Evolutionary conservation across 30 jellyfish, hydroid and myxozoan genomes (phyloP), one percentile per base, ranked within the genome.

Genomic region (Cassiopea xamachana): DNA sequence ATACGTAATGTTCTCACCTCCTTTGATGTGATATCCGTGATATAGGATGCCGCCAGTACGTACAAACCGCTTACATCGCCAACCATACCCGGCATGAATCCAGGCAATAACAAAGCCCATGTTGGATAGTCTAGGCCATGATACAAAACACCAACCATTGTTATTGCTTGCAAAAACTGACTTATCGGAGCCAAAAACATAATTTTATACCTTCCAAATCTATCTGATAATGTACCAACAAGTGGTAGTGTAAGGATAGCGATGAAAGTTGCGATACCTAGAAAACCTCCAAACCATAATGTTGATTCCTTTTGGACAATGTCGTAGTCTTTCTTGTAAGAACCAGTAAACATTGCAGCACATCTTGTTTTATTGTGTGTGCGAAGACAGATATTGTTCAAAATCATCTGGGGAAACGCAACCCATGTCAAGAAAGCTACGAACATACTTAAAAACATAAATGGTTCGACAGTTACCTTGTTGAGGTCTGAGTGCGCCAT

Each of bases 401-500:
- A 46, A 47, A 81, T 62, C 7, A 81, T 17, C 43, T 81, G 89
- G 19, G 89, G 89, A 4, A 81, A 49, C 7, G 89, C 80, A 17
- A 81, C 89, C 46, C 60, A 48, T 7, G 68, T 59, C 55, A 81
- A 69, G 14, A 61, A 81, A 60, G 62, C 60, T 12, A 80, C 89
- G 69, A 15, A 60, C 80, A 81, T 60, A 48, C 89, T 60, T 15
- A 81, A 60, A 50, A 81, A 81, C 78, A 60, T 60, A 39, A 81
- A 47, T 16, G 89, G 89, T n/a, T 81, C 89, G 17, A 81, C 89
- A 69, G 89, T 81, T 7, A 81, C 45, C 19, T 49, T n/a, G 68
- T 59, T 60, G 8, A 19, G 27, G 48, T 6, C 13, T 4, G 5
- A 47, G 46, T 15, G 2, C 48, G 85, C 85, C 85, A 76, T 76